Conservation (phyloP, 1,140 invertebrate species). For the Cecropterus lyciades region DNA sequence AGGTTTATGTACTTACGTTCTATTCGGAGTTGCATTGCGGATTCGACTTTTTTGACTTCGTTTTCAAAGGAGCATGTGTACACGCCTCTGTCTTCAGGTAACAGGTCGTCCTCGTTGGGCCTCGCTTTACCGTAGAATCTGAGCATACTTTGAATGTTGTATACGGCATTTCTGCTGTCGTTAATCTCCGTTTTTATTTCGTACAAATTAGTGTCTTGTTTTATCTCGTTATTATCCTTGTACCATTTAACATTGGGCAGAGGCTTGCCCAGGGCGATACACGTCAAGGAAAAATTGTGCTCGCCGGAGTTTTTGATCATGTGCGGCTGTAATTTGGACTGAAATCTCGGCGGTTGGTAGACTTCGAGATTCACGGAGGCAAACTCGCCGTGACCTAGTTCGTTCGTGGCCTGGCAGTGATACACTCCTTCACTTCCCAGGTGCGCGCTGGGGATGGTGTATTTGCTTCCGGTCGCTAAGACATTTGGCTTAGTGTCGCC, state of each 20-base stretch:
- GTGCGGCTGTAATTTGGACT: conserved; percentile 92
- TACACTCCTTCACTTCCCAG: conserved; percentile 94
- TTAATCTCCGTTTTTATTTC: conserved; percentile 91
- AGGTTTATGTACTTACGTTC: conserved; percentile 91
- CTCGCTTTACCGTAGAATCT: conserved; percentile 91
- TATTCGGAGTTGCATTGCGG: conserved; percentile 94
- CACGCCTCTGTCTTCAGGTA: conserved; percentile 93
- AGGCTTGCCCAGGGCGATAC: conserved; percentile 94
- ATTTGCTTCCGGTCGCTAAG: conserved; percentile 90
- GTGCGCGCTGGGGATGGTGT: conserved; percentile 93
- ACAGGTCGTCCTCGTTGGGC: conserved; percentile 89
- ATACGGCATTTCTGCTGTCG: conserved; percentile 90
- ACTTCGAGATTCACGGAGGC: conserved; percentile 93
- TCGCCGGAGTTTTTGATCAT: conserved; percentile 92
- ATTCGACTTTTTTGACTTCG: conserved; percentile 93
- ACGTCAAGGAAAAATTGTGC: conserved; percentile 91
- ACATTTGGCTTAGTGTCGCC: conserved; percentile 85
- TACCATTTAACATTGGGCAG: conserved; percentile 93
- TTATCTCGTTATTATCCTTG: conserved; percentile 92
- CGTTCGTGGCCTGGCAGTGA: conserved; percentile 95
- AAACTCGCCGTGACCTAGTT: conserved; percentile 92
- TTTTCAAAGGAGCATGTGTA: conserved; percentile 96
- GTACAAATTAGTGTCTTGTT: conserved; percentile 90
- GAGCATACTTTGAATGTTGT: conserved; percentile 93
- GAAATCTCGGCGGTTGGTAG: conserved; percentile 93